Evolutionary conservation across 2,113 vertebrate species (phyloP).

Genomic region (Dicerorhinus sumatrensis): DNA sequence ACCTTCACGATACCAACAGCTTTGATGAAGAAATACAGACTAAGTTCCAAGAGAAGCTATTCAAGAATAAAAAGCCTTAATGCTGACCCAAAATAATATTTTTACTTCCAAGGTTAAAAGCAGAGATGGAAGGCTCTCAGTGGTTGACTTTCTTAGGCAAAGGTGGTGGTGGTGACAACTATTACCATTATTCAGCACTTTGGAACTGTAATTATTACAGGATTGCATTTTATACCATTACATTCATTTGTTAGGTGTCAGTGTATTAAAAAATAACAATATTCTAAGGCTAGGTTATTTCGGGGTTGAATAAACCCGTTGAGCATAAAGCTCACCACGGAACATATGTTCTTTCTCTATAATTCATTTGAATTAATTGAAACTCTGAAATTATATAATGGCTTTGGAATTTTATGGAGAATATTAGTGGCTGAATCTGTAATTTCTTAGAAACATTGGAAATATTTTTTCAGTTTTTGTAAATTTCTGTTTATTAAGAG

Average conservation of each 20-base stretch:
- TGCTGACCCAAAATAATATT: conserved; percentile 22
- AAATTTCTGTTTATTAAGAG: neutral
- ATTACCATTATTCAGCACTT: conserved; percentile 17
- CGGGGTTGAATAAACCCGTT: neutral
- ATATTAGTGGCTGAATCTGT: neutral
- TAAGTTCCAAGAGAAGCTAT: conserved; percentile 9
- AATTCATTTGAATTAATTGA: conserved; percentile 42
- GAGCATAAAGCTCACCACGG: neutral
- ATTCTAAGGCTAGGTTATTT: neutral
- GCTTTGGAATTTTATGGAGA: conserved; percentile 4
- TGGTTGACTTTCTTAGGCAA: neutral
- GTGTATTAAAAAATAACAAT: conserved; percentile 46
- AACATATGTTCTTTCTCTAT: conserved; percentile 27
- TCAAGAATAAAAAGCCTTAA: neutral
- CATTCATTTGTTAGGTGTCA: conserved; percentile 44
- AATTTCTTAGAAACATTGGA: neutral
- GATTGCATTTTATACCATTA: neutral
- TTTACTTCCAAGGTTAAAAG: conserved; percentile 61
- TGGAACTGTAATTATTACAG: neutral
- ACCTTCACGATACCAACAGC: neutral
- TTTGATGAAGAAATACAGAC: conserved; percentile 23
- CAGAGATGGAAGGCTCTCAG: neutral
- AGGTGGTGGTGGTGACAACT: neutral
- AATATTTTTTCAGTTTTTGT: neutral
- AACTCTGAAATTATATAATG: conserved; percentile 6